Evolutionary conservation across 92 coral and sea anemone genomes (phyloP).

Genomic region (Heteractis magnifica): DNA sequence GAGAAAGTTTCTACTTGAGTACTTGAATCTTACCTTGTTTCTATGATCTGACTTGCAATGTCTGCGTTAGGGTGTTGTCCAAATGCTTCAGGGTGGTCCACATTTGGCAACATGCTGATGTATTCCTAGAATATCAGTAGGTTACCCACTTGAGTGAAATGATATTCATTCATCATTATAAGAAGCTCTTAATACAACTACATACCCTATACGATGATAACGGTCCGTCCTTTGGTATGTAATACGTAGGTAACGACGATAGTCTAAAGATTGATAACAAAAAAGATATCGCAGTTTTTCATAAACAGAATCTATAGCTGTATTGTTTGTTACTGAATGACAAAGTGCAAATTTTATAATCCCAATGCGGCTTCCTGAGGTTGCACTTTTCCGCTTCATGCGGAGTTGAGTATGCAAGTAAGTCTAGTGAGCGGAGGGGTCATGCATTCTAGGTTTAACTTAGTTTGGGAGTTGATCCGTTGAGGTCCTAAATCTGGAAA

Average conservation of each 20-base stretch:
- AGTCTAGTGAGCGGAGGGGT: background rate
- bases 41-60: conserved; percentile 99
- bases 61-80: conserved; percentile 99
- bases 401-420: background rate
- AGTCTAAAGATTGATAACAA: conserved; percentile 49
- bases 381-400: background rate
- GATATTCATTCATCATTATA: background rate
- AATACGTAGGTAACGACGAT: conserved; percentile 89
- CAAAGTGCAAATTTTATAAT: background rate
- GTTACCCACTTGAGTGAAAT: background rate
- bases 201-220: conserved; percentile 89
- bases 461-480: background rate
- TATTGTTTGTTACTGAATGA: no score
- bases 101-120: conserved; percentile 95
- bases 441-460: background rate
- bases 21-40: conserved; percentile 66
- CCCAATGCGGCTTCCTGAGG: background rate
- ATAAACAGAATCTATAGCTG: background rate
- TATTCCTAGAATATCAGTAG: conserved; percentile 63
- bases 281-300: background rate
- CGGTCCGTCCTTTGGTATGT: conserved; percentile 98
- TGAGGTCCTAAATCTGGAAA: background rate
- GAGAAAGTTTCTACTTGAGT: no score
- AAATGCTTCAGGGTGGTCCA: conserved; percentile 98
- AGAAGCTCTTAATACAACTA: background rate